phyloP scores from a whole-genome alignment of 2,797 vertebrate species.

The Phoxinus dragarum region DNA sequence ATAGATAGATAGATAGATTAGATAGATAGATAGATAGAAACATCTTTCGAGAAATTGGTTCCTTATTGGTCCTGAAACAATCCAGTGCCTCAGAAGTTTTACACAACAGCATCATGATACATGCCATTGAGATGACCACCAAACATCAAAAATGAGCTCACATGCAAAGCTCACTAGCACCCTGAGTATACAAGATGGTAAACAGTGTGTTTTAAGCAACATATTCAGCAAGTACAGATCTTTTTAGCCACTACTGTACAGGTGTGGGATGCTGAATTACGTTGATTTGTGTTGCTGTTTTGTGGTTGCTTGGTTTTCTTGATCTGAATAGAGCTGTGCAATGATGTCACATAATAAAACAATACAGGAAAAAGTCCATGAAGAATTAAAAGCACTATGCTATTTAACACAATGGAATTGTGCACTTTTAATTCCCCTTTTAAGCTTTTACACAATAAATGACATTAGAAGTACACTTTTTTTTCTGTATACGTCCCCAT shows the following conservation, averaged over 20 bases:
- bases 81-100: conserved; percentile 19
- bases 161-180: conserved; percentile 57
- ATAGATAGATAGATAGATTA: conserved; percentile 26
- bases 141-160: conserved; percentile 46
- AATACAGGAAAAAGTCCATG: conserved; percentile 12
- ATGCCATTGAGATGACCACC: conserved; percentile 5
- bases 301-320: conserved; percentile 41
- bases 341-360: conserved; percentile 25
- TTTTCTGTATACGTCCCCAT: conserved; percentile 13
- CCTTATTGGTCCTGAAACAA: conserved; percentile 38
- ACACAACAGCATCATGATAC: conserved; percentile 33
- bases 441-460: conserved; percentile 40
- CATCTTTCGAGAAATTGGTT: conserved; percentile 29
- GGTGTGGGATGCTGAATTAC: conserved; percentile 40
- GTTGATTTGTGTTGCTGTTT: conserved; percentile 20
- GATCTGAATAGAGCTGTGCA: conserved; percentile 50
- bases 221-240: conserved; percentile 19
- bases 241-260: conserved; percentile 5
- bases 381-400: conserved; percentile 34
- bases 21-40: not conserved
- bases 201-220: conserved; percentile 37
- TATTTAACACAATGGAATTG: conserved; percentile 23
- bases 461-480: conserved; percentile 32
- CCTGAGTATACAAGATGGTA: conserved; percentile 50
- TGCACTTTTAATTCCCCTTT: conserved; percentile 38